A percentile compares a stretch with the other conserved stretches of the same genome.
These are phyloP conservation scores for Helobdella robusta DNA, from an alignment of 2,888 invertebrate species.

Conservation along the genomic window DNA sequence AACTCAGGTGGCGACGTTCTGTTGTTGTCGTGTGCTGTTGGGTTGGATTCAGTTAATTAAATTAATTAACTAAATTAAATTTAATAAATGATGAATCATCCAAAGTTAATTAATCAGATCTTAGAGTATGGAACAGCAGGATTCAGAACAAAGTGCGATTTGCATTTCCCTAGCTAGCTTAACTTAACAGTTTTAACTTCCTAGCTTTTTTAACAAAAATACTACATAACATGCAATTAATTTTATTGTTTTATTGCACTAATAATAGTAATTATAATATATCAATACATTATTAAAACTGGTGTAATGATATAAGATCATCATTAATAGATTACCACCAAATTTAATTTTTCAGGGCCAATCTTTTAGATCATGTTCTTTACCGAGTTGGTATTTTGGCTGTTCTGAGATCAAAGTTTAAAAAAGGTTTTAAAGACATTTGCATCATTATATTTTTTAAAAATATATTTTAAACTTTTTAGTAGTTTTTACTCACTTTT, in stretches of 20 bases:
- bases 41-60: neutral
- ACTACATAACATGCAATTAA: neutral
- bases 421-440: slow-evolving; percentile 46
- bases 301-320: no score
- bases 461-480: neutral
- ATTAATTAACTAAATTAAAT: neutral
- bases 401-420: slow-evolving; percentile 71
- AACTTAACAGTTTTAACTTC: neutral
- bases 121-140: slow-evolving; percentile 54
- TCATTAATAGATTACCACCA: no score
- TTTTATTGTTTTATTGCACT: no score
- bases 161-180: neutral
- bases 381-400: slow-evolving; percentile 89
- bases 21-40: neutral
- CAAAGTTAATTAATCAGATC: slow-evolving; percentile 36
- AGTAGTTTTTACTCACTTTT: no score
- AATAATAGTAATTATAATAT: no score
- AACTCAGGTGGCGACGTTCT: neutral
- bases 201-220: neutral
- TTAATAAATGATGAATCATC: slow-evolving; percentile 30
- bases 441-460: no score
- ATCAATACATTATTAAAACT: no score
- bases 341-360: slow-evolving; percentile 67
- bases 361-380: slow-evolving; percentile 75
- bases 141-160: slow-evolving; percentile 51